Conservation (phyloP, 2,113 vertebrate species). For the Gracilinanus agilis region DNA sequence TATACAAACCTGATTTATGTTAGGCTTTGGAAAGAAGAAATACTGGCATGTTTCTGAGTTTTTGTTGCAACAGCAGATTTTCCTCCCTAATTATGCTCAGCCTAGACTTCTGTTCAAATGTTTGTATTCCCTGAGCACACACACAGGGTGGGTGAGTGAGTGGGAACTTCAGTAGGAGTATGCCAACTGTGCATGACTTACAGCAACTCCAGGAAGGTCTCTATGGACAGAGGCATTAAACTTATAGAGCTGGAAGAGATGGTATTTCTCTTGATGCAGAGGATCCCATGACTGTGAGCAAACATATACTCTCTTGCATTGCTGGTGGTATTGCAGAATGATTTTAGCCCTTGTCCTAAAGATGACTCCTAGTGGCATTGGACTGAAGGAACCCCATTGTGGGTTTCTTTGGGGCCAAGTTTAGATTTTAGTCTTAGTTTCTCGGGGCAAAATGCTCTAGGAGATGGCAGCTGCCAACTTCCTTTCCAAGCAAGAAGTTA, state of each 20-base stretch:
- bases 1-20: conserved; percentile 1
- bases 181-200: not conserved
- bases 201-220: not conserved
- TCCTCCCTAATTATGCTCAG: not conserved
- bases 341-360: not conserved
- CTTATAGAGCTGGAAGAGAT: not conserved
- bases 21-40: not conserved
- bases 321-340: not conserved
- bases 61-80: not conserved
- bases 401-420: not conserved
- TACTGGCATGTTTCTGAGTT: not conserved
- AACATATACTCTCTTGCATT: not conserved
- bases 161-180: not conserved
- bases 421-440: not conserved
- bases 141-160: conserved; percentile 2
- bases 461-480: not conserved
- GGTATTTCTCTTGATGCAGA: not conserved
- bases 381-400: not conserved
- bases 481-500: not conserved
- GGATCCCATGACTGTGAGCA: not conserved
- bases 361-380: not conserved
- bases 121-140: conserved; percentile 2
- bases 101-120: conserved; percentile 1
- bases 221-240: not conserved
- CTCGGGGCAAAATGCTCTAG: not conserved